phyloP scores from a whole-genome alignment of 1,140 invertebrate genomes.

The Lasaia peninsularis region DNA sequence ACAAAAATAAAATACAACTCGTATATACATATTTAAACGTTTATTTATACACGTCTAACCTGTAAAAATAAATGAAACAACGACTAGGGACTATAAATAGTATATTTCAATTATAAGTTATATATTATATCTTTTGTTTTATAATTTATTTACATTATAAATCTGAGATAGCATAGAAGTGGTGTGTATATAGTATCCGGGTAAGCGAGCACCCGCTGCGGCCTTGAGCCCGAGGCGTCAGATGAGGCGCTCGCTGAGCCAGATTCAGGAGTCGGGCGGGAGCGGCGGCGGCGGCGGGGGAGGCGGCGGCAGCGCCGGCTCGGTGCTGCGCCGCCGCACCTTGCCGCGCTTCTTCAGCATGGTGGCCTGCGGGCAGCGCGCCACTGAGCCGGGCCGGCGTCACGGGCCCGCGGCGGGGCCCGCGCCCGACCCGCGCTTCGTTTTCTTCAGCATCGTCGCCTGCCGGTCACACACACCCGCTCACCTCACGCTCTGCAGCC shows the following conservation, averaged over 20 bases:
- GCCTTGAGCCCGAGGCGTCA: constrained; percentile 78
- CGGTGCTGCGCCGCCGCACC: constrained; percentile 95
- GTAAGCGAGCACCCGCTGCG: constrained; percentile 54
- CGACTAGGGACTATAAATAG: constrained; percentile 58
- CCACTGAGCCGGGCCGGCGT: constrained; percentile 51
- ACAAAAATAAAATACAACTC: constrained; percentile 31
- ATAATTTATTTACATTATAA: constrained; percentile 57
- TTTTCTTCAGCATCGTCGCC: constrained; percentile 96
- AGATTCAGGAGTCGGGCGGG: constrained; percentile 77
- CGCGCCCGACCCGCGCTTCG: constrained; percentile 88
- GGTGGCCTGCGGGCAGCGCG: constrained; percentile 84
- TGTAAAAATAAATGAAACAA: constrained; percentile 56
- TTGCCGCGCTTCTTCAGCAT: constrained; percentile 95
- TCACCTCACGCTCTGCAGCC: constrained; percentile 32
- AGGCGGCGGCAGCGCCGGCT: constrained; percentile 88
- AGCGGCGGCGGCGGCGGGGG: constrained; percentile 63
- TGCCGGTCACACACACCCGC: constrained; percentile 67
- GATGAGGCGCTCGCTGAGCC: constrained; percentile 82
- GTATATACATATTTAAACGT: constrained; percentile 40
- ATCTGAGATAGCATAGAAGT: constrained; percentile 39
- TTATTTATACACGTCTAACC: constrained; percentile 51
- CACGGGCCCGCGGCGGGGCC: constrained; percentile 59
- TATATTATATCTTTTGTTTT: constrained; percentile 61
- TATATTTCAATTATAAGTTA: constrained; percentile 62
- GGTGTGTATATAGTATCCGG: constrained; percentile 77